These are phyloP conservation scores for Carduelis carduelis DNA, from an alignment of 2,797 vertebrate genomes.

Conservation along the genomic window DNA sequence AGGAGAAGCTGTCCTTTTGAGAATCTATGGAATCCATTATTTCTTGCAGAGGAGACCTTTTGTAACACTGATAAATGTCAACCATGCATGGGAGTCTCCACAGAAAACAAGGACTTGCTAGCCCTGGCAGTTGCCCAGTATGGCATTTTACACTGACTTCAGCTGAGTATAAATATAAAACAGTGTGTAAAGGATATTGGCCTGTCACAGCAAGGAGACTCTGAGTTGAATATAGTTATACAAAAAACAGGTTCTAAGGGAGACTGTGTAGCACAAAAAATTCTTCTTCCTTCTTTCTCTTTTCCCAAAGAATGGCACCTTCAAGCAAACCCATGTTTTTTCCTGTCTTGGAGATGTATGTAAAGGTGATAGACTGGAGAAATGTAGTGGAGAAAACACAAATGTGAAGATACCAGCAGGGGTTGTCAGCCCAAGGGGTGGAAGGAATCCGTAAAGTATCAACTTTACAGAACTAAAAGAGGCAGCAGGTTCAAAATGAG, in stretches of 20 bases:
- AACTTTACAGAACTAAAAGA: background rate
- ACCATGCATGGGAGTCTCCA: background rate
- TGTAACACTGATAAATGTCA: background rate
- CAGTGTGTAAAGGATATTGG: background rate
- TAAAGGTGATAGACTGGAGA: background rate
- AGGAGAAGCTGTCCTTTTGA: background rate
- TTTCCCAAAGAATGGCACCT: background rate
- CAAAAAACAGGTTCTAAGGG: background rate
- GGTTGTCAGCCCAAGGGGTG: background rate
- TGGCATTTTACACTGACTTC: background rate
- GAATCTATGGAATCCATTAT: background rate
- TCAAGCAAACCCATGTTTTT: background rate
- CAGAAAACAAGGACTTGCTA: background rate
- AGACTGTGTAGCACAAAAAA: background rate
- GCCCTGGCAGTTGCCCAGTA: background rate
- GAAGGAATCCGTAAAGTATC: background rate
- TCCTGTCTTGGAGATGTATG: background rate
- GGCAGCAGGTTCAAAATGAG: background rate
- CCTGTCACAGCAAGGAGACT: background rate
- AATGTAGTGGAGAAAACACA: background rate
- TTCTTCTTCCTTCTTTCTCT: background rate
- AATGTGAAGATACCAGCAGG: background rate
- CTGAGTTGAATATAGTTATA: background rate
- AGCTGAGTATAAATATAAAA: background rate
- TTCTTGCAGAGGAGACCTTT: background rate